Evolutionary conservation across 2,797 vertebrate genomes (phyloP), one percentile per base, ranked within the genome.

Genomic region (Borostomias antarcticus): DNA sequence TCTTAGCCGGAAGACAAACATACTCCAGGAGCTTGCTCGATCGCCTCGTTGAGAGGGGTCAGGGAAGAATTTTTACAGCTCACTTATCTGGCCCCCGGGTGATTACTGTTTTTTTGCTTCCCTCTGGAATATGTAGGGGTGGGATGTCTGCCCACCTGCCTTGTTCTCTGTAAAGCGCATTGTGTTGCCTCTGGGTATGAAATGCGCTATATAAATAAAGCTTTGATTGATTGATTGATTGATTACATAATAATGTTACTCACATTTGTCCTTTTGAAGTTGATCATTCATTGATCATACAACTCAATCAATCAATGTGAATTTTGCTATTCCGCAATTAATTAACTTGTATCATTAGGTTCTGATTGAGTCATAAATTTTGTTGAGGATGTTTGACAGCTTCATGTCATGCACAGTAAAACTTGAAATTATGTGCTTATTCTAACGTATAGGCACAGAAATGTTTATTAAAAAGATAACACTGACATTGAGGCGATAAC

Each of bases 391-490:
- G 69, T 80, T 64, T 87, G 84, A 89, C 85, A 86, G 82, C 72
- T 87, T 85, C 74, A 89, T 86, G 83, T 79, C 83, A 84, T 77
- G 79, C 81, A 74, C 76, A 26, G 82, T 77, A 79, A 87, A 80
- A 81, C 78, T 58, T 82, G 70, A 85, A 88, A 88, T 81, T 73
- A 58, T 67, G 74, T 70, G 72, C 64, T 81, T 53, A 67, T 23
- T 74, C 23, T 23, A 54, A 13, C 7, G 45, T 63, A n/a, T n/a
- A 47, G 50, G 30, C 69, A n/a, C 5, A 4, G 0, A 48, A 77
- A 65, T 61, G 62, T 45, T 45, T 17, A n/a, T 30, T 0, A 10
- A 11, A 43, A 47, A 68, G 56, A 72, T 58, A 69, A 54, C 35
- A 23, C 0, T 32, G 74, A 71, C 58, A 76, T 78, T 77, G 74